Evolutionary conservation across 1,140 invertebrate species (phyloP), one percentile per base, ranked within the genome.

Genomic region (Andricus grossulariae): DNA sequence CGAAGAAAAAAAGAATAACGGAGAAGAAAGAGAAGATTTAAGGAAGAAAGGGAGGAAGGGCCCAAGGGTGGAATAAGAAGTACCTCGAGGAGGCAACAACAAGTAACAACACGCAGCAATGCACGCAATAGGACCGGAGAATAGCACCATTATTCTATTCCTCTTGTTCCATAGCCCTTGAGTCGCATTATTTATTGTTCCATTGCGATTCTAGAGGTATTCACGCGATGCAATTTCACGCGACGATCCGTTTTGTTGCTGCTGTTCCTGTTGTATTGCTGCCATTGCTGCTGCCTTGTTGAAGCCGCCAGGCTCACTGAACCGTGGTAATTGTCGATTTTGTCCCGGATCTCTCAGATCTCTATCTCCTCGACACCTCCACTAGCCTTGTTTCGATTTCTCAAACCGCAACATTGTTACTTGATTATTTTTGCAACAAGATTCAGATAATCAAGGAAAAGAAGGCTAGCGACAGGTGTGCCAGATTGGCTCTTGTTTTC

Each of bases 301-400:
- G 72, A 39, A 32, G 49, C 74, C 77, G 60, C 78, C 76, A 39
- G 50, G 39, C 72, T 78, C 54, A 74, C 39, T 77, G 70, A 80
- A 76, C 75, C 76, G 76, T 77, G 79, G 79, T 80, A 73, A 77
- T 79, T 79, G 78, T 81, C 80, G 80, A 76, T 75, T 45, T 45
- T 45, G 39, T 45, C 39, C 39, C 39, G 39, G 39, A 45, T 45
- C 39, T 45, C 39, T 45, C 10, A 11, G 39, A 45, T 45, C 39
- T 10, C 10, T 45, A 45, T 45, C 39, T 45, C 39, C 39, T 45
- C 39, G 39, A 45, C 39, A 10, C 39, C 39, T 45, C 39, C 8
- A 45, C 39, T 11, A 4, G 39, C 39, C 39, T 45, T 45, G 39
- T 45, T 45, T 45, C 39, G 39, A 45, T 45, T 45, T 45, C 39